Evolutionary conservation across 2,888 invertebrate genomes (phyloP), one percentile per base, ranked within the genome.

Genomic region (Griposia aprilina): DNA sequence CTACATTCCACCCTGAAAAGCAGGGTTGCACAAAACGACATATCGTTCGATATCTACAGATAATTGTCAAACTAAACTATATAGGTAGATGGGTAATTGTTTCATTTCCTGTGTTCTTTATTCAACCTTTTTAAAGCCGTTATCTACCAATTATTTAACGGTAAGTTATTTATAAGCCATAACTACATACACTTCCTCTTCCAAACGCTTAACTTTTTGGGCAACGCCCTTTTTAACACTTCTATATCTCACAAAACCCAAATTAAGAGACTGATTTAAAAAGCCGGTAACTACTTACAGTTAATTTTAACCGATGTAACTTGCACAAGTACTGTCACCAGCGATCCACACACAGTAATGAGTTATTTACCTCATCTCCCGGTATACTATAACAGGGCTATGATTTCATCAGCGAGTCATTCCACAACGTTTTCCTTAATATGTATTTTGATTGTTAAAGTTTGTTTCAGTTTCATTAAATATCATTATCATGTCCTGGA

Each of bases 361-460:
- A 73, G 26, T 57, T 26, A 36, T 74, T 80, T 66, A 63, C 67
- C 77, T 74, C 75, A n/a, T 80, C 63, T 60, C 48, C 67, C 23
- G 45, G 52, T 17, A 26, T 45, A 50, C 80, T 74, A 76, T 60
- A 65, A 70, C 65, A 67, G 65, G 36, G 41, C 63, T 57, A 88
- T 89, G 90, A 90, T 82, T 84, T 90, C 90, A 88, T 90, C 76
- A 76, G 17, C 67, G 65, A 57, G 65, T 74, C 48, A 63, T 48
- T n/a, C 62, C 55, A 74, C 52, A 41, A 10, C 13, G 23, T 83
- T 88, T 90, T 90, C 87, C 90, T 90, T 80, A 84, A 65, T 45
- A n/a, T 62, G 60, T 77, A 82, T 85, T 63, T 69, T 55, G 50
- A 78, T 74, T 26, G n/a, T 41, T 20, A 59, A 23, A 41, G 23